Evolutionary conservation across 2,888 invertebrate genomes (phyloP), one percentile per base, ranked within the genome.

Genomic region (Drosophila kambysellisi): DNA sequence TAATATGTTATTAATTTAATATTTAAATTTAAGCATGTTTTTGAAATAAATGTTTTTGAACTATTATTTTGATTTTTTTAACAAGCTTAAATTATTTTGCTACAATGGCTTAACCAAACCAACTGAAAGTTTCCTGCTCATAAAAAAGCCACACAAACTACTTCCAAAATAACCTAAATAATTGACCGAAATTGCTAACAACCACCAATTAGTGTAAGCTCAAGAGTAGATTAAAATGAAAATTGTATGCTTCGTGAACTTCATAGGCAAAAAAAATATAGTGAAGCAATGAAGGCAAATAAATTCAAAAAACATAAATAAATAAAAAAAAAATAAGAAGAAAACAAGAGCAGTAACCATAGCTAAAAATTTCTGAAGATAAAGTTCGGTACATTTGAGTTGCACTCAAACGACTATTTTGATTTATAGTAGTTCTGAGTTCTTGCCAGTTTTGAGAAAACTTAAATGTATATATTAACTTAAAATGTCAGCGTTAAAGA

Each of bases 151-250:
- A 32, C 57, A 39, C 51, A 61, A 61, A 52, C 48, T 12, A 6
- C 35, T 39, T 9, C 32, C 20, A 56, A 43, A 52, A 33, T 32
- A 67, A 59, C 58, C 17, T 3, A 67, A 83, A 81, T 70, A 70
- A 56, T 71, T 77, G 74, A 25, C 11, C 17, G 46, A 79, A 79
- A 70, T 68, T 66, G 53, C 61, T 50, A 59, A 51, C 33, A 48
- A 61, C 82, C 88, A 51, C 85, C 89, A 82, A 82, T 79, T 79
- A 72, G 73, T 61, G 56, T 37, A 33, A 62, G 65, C 60, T 64
- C 67, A 43, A 60, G 76, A 74, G 79, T 67, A 56, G 63, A 87
- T 76, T 74, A 71, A 76, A 84, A 74, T 25, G 35, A 64, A 68
- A 68, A 63, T 15, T 25, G 15, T 20, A 6, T 35, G 3, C 32